Percentiles rank a stretch among this genome's conserved stretches.
These are phyloP conservation scores for Temnothorax longispinosus DNA, from an alignment of 1,140 invertebrate species.

Conservation along the genomic window DNA sequence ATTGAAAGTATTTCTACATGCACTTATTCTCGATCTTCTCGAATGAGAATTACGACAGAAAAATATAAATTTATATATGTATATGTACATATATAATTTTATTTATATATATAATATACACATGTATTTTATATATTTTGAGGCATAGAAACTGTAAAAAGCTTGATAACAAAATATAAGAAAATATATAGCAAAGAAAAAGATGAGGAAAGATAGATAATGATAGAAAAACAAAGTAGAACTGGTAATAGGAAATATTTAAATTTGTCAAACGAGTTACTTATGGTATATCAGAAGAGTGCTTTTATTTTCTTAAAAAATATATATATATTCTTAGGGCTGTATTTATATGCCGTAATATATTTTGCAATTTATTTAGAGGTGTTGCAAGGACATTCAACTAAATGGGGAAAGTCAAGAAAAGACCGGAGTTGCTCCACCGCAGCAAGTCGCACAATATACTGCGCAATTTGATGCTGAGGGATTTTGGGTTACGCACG, in stretches of 20 bases:
- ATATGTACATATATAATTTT: neutral
- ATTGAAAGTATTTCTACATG: neutral
- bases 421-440: conserved; percentile 72
- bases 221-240: neutral
- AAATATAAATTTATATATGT: neutral
- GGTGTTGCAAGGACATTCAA: conserved; percentile 19
- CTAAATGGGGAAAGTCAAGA: conserved; percentile 79
- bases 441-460: conserved; percentile 77
- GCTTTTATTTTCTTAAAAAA: neutral
- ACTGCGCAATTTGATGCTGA: conserved; percentile 79
- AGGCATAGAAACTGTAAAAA: neutral
- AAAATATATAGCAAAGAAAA: neutral
- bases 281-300: neutral
- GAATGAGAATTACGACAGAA: too few relatives aligned
- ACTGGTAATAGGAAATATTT: neutral
- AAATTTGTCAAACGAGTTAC: neutral
- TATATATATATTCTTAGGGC: neutral
- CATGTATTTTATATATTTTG: neutral
- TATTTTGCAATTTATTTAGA: neutral
- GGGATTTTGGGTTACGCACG: conserved; percentile 79
- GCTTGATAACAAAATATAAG: neutral
- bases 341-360: neutral
- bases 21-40: neutral
- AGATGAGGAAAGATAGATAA: neutral
- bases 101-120: neutral